A percentile compares a stretch with the other conserved stretches of the same genome.
Conservation (phyloP, 2,888 invertebrate genomes). For the Eumerus sabulonum region DNA sequence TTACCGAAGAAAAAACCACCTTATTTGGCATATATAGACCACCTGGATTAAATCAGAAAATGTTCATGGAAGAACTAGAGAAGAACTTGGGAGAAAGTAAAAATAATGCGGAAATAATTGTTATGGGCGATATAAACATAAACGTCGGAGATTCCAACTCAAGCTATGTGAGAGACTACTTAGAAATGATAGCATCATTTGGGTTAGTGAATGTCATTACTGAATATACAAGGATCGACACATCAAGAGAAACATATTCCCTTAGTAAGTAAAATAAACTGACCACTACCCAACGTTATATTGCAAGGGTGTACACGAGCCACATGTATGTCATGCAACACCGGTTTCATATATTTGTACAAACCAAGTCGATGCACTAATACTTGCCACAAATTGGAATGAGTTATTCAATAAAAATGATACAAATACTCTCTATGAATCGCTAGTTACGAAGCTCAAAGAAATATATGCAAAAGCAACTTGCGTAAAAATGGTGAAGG, state of each 20-base stretch:
- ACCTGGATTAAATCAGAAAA: neutral
- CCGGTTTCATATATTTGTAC: conserved; percentile 6
- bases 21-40: conserved; percentile 1
- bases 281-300: conserved; percentile 31
- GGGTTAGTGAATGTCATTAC: conserved; percentile 12
- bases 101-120: neutral
- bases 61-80: neutral
- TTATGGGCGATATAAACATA: too few species aligned
- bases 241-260: neutral
- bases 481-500: conserved; percentile 5
- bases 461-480: too few species aligned
- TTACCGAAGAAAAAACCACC: too few species aligned
- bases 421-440: too few species aligned
- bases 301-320: neutral
- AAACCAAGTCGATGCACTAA: conserved; percentile 3
- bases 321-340: too few species aligned
- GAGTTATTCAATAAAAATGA: too few species aligned
- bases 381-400: conserved; percentile 15
- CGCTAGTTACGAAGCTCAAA: too few species aligned
- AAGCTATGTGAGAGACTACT: conserved; percentile 11
- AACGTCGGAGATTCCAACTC: neutral
- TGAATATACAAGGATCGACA: conserved; percentile 13
- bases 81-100: neutral
- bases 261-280: neutral
- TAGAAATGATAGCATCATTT: conserved; percentile 10